A percentile compares a stretch with the other conserved stretches of the same genome.
Evolutionary conservation across 2,888 invertebrate species (phyloP).

Genomic region (Amiota communis): DNA sequence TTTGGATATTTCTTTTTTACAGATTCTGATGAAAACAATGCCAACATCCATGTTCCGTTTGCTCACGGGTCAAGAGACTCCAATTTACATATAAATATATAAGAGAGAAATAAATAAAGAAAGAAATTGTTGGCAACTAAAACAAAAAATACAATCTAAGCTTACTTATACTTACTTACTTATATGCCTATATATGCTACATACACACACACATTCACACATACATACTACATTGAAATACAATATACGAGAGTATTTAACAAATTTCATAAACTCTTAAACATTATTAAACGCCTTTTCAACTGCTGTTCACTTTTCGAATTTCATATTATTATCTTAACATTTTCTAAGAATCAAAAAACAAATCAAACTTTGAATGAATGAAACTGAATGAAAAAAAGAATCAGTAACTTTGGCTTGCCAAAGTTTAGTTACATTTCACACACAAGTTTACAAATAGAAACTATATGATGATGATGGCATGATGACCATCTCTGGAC

Average conservation of each 20-base stretch:
- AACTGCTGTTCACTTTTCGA: too few species aligned
- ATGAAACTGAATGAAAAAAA: too few species aligned
- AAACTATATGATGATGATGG: too few species aligned
- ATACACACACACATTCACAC: not conserved
- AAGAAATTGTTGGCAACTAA: slow-evolving; percentile 1
- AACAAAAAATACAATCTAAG: slow-evolving; percentile 29
- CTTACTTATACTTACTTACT: slow-evolving; percentile 39
- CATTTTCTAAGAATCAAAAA: too few species aligned
- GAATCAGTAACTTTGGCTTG: too few species aligned
- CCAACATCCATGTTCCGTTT: slow-evolving; percentile 99
- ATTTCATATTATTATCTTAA: too few species aligned
- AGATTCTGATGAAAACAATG: slow-evolving; percentile 99
- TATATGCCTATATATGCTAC: slow-evolving; percentile 11
- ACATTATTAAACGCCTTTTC: not conserved
- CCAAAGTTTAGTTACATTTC: too few species aligned
- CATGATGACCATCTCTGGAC: too few species aligned
- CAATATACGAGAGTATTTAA: not conserved
- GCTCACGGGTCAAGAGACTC: slow-evolving; percentile 98
- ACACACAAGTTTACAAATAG: too few species aligned
- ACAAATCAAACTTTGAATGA: too few species aligned
- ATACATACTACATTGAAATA: not conserved
- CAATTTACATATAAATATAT: slow-evolving; percentile 90
- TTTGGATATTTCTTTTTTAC: slow-evolving; percentile 67
- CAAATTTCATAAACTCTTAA: not conserved
- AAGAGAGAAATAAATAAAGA: not conserved